phyloP scores from a whole-genome alignment of 2,797 vertebrate genomes.

The Labeo calbasu region DNA sequence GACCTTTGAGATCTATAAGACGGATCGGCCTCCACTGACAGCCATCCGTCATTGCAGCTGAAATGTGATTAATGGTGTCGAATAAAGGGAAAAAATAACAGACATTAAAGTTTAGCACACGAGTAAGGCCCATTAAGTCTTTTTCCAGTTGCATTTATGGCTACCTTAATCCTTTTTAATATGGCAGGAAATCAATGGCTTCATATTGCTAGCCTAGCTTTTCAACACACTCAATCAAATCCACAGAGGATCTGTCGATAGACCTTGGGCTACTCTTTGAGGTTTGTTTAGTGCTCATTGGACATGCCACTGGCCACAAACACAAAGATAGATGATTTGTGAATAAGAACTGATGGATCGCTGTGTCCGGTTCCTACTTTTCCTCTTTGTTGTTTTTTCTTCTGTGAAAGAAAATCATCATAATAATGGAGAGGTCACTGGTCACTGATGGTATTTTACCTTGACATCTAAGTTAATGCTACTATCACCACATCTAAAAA shows the following conservation, averaged over 20 bases:
- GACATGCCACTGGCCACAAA: constrained; percentile 53
- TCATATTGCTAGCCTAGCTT: constrained; percentile 79
- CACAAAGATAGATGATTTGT: constrained; percentile 58
- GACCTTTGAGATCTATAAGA: constrained; percentile 60
- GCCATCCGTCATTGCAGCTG: constrained; percentile 70
- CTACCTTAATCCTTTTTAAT: constrained; percentile 84
- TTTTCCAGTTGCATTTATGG: constrained; percentile 81
- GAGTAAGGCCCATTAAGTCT: constrained; percentile 80
- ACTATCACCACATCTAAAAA: not conserved
- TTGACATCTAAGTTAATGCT: constrained; percentile 6
- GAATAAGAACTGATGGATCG: constrained; percentile 38
- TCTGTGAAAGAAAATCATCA: constrained; percentile 13
- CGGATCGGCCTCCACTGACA: constrained; percentile 68
- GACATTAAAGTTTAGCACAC: constrained; percentile 79
- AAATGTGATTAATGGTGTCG: constrained; percentile 75
- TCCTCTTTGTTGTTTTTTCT: constrained; percentile 1
- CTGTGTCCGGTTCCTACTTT: constrained; percentile 7
- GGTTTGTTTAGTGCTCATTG: constrained; percentile 64
- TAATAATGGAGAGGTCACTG: constrained; percentile 23
- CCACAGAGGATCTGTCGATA: constrained; percentile 69
- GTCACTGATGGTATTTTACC: not conserved
- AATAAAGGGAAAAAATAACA: constrained; percentile 75
- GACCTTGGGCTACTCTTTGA: constrained; percentile 67
- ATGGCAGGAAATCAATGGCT: constrained; percentile 83
- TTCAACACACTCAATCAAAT: constrained; percentile 79